phyloP scores from a whole-genome alignment of 1,140 invertebrate genomes.

The Colletes gigas region DNA sequence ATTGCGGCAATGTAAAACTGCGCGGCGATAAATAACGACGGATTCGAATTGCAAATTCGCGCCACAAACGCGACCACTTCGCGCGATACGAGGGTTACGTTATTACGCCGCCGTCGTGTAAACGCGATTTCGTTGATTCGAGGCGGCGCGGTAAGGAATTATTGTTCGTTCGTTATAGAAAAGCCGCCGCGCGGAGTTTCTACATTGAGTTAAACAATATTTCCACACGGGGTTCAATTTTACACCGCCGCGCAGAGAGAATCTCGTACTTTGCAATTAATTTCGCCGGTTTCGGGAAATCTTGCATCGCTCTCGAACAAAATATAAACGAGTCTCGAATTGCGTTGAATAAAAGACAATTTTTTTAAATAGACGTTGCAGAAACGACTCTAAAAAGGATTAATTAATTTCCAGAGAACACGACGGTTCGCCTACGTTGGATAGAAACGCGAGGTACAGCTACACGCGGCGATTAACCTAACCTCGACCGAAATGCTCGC shows the following conservation, averaged over 20 bases:
- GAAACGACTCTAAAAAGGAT: too few relatives aligned
- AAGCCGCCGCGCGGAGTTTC: neutral
- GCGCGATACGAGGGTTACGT: neutral
- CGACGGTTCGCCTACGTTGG: too few relatives aligned
- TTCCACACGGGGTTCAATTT: neutral
- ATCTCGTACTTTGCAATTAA: neutral
- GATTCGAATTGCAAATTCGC: conserved; percentile 42
- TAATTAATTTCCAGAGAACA: too few relatives aligned
- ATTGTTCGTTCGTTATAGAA: neutral
- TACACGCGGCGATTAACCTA: too few relatives aligned
- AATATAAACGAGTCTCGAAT: too few relatives aligned
- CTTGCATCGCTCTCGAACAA: neutral
- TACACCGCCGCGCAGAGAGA: neutral
- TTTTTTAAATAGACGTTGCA: too few relatives aligned
- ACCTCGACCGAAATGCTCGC: too few relatives aligned
- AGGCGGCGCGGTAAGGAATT: neutral
- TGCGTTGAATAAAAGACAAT: too few relatives aligned
- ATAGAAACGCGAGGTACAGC: too few relatives aligned
- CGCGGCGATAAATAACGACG: conserved; percentile 36
- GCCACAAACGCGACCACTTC: neutral
- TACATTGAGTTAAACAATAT: neutral
- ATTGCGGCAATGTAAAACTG: conserved; percentile 29
- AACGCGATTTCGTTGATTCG: conserved; percentile 6
- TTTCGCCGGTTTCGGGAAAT: neutral
- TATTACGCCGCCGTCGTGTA: conserved; percentile 2